Base-by-base conservation (phyloP, 1,140 invertebrate species). In the Phocides pigmalion region DNA sequence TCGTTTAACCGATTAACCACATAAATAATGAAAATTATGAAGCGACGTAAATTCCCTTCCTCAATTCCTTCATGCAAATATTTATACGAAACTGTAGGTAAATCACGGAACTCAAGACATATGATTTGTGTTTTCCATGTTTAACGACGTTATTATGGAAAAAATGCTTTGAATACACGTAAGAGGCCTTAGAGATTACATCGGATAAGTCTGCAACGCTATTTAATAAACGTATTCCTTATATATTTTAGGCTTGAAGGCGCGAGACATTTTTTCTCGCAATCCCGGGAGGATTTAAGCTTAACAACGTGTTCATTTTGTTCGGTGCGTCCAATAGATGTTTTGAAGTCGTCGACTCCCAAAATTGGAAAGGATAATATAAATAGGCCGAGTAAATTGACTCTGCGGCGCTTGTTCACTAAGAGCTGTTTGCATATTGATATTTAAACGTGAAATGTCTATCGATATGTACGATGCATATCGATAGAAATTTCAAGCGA, bases 401-500 rank as follows among this genome's bases (percentile, higher is more conserved):
- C 49, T 51, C 8, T 35, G 11, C 32, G 11, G 9, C 25, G 25
- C 25, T 39, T 35, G 11, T 42, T 54, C 53, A 51, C 42, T 37
- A 16, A 51, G 37, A 62, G 68, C 56, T 62, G 54, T 81, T 80
- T 73, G 70, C 70, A 78, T 76, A 79, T 73, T 66, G 68, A 81
- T 76, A 75, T 74, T 75, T 76, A 76, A 58, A 76, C 64, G 69
- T 65, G 71, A 42, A 74, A 72, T 75, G 61, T 63, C n/a, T n/a
- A n/a, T n/a, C n/a, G n/a, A n/a, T n/a, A n/a, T n/a, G n/a, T n/a
- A 50, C 53, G 56, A 62, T 50, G 66, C 64, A 70, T 76, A 77
- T 77, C 65, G 68, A 78, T 79, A 73, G 50, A 62, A 72, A 68
- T 74, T 70, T 76, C 69, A 72, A 70, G 68, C 74, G 69, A 82